Evolutionary conservation across 2,113 vertebrate genomes (phyloP), one percentile per base, ranked within the genome.

Genomic region (Serilophus lunatus): DNA sequence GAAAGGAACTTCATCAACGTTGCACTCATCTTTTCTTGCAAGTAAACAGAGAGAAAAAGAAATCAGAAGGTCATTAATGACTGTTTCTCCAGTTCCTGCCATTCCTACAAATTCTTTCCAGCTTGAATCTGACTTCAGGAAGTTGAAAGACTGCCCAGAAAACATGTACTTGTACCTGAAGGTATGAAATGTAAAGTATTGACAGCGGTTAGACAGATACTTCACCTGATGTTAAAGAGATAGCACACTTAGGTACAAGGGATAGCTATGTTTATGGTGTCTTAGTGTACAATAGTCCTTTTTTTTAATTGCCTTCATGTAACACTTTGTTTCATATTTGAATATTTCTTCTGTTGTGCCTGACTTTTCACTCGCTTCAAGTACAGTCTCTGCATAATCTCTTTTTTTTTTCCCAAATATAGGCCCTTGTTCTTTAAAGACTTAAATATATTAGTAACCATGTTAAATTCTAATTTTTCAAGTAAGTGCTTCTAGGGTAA

Each of bases 111-210:
- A 98, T 97, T 98, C 99, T 78, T 99, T 99, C 93, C 99, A 99
- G 89, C 98, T 99, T 53, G 99, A 99, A 94, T 97, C 99, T 44
- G 99, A 99, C 95, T 98, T 99, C 76, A 98, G 99, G 81, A 98
- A 98, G 92, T 96, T 99, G 36, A 98, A 98, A 93, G 95, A 95
- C 75, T 97, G 97, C 54, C 98, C 99, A 0, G 97, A 99, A 92
- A 81, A 94, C 29, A 97, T 99, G 84, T 99, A 99, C 87, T 97
- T 96, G 76, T 99, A 99, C 86, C 94, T 99, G 56, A 99, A 98
- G 98, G 99, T 99, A 96, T 89, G 96, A 68, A 72, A 82, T 7
- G 3, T 13, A 10, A 3, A 71, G 19, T 42, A 65, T 45, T 38
- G 40, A 23, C 14, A 72, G 28, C 36, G 15, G 31, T 86, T 65